A percentile compares a stretch with the other conserved stretches of the same genome.
phyloP scores from a whole-genome alignment of 2,888 invertebrate genomes.

The Ochropacha duplaris region DNA sequence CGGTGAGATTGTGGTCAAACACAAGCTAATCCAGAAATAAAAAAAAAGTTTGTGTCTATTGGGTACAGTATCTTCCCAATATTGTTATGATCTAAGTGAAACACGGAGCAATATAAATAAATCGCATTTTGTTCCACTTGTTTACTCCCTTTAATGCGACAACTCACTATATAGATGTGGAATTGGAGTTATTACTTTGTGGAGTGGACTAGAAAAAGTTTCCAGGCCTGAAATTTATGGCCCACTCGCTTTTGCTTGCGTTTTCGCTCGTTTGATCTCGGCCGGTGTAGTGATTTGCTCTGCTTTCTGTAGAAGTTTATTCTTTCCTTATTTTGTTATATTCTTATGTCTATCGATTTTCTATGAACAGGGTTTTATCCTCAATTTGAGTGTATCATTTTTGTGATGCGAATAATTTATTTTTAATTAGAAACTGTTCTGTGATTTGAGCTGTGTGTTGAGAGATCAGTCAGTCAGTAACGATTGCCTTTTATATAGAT shows the following conservation, averaged over 20 bases:
- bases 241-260: neutral
- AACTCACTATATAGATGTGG: neutral
- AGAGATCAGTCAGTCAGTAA: no score
- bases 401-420: no score
- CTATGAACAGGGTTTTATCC: no score
- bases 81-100: neutral
- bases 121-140: neutral
- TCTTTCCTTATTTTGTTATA: neutral
- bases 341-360: no score
- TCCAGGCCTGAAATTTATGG: neutral
- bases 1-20: no score
- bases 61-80: no score
- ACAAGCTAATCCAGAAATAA: no score
- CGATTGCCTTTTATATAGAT: no score
- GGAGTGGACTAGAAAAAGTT: neutral
- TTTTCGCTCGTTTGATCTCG: neutral
- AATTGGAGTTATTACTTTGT: neutral
- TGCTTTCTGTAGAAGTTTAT: neutral
- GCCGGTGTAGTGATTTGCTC: neutral
- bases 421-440: no score
- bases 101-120: neutral
- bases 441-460: no score
- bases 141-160: neutral
- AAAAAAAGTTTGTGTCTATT: no score
- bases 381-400: no score